Evolutionary conservation across 2,888 invertebrate species (phyloP), one percentile per base, ranked within the genome.

Genomic region (Cosmorhoe ocellata): DNA sequence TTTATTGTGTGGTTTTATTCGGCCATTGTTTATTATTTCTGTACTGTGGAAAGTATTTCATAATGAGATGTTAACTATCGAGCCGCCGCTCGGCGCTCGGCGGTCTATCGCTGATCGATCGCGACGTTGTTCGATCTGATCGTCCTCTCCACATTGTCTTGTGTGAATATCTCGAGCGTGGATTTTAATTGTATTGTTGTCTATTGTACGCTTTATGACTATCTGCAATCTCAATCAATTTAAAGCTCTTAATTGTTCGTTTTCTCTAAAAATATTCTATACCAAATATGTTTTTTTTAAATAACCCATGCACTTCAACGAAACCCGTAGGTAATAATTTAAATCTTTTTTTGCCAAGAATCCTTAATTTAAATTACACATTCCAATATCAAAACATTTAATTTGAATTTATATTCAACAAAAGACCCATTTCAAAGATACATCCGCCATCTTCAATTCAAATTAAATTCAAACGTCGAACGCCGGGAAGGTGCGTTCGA

Each of bases 1-100:
- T 83, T 74, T 77, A 79, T 83, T 79, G 79, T 84, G 74, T 68
- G 63, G 68, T 65, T 72, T 77, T 69, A 66, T 75, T 77, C 74
- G 71, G 72, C 71, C 68, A 52, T 52, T 66, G 56, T 47, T 53
- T 51, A 77, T 80, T 81, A 78, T 82, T 75, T 56, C 60, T 61
- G 51, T 63, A 65, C 59, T 59, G 32, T 41, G 40, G 51, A 52
- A 56, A 66, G 73, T 71, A 67, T 70, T 70, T 59, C 37, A 51
- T 68, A 73, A 74, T 65, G 74, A 74, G 82, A 82, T 76, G 58
- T 59, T 51, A 58, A 63, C 46, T 58, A 59, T 55, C 56, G 71
- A 73, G 41, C 3, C 51, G 51, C 62, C 62, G 64, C 66, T 63
- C 47, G 50, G 42, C 38, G 18, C n/a, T n/a, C 4, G 18, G 18